Base-by-base conservation (phyloP, 2,797 vertebrate genomes). In the Molossus molossus region DNA sequence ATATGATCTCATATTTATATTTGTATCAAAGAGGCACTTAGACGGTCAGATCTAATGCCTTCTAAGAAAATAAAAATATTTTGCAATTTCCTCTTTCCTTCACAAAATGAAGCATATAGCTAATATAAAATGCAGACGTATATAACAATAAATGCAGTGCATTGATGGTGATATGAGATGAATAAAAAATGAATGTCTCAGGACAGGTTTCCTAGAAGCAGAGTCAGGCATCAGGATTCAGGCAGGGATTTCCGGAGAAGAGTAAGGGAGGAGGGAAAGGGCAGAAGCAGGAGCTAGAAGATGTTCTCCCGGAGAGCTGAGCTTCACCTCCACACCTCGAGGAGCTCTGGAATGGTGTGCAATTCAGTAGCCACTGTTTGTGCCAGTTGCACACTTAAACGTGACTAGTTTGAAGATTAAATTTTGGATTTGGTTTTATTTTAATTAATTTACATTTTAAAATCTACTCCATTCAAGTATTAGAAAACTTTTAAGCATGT, bases 1-100 rank as follows among this genome's bases (percentile, higher is more conserved):
- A 7, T 87, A 79, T 75, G 67, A 94, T 70, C 3, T 80, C 14
- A 55, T 17, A 79, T 55, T 67, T 93, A 88, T 17, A 25, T 90
- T 88, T 72, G 21, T 29, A 17, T 11, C 17, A 75, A 86, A 77
- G 14, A 87, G 18, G 10, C 17, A 82, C 11, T 86, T 40, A 86
- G 40, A 27, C 2, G 17, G 45, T 85, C 23, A 53, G 0, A 88
- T 1, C 23, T 82, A 69, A 21, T 72, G 40, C 9, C 3, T 76
- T 86, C 60, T 79, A 83, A 72, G 14, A 94, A 75, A 62, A 75
- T 37, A 83, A 96, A 77, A 89, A 29, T 69, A 57, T 64, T 90
- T 89, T 70, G 13, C 86, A 90, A 92, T 79, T 3, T 1, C 5
- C 9, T 23, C 15, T 83, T 95, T 83, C 23, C 48, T 92, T 53